Evolutionary conservation across 2,797 vertebrate genomes (phyloP).

Genomic region (Acipenser ruthenus): DNA sequence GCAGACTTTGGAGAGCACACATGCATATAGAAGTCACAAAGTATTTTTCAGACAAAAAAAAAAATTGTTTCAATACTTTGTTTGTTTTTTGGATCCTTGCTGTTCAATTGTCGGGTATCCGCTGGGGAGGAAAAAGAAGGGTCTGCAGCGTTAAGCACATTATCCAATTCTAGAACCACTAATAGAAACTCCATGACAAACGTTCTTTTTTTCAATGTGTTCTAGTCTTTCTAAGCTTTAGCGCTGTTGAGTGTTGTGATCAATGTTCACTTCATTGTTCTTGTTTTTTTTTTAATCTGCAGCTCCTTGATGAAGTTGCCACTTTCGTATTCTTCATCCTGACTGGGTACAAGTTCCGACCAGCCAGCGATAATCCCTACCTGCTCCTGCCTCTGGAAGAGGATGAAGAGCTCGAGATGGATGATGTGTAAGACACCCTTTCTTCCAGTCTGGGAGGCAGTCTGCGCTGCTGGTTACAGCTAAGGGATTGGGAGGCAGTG

Average conservation of each 20-base stretch:
- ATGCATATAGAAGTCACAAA: too few relatives aligned
- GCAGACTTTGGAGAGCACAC: too few relatives aligned
- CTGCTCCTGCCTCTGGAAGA: constrained; percentile 74
- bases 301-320: constrained; percentile 75
- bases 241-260: background rate
- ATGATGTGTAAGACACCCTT: constrained; percentile 65
- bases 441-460: background rate
- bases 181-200: too few relatives aligned
- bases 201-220: too few relatives aligned
- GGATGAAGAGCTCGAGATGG: constrained; percentile 71
- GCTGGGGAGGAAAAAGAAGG: too few relatives aligned
- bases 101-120: too few relatives aligned
- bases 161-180: too few relatives aligned
- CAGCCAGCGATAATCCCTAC: constrained; percentile 76
- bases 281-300: constrained; percentile 10
- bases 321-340: constrained; percentile 74
- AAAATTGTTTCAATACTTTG: too few relatives aligned
- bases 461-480: background rate
- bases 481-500: background rate
- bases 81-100: too few relatives aligned
- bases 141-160: too few relatives aligned
- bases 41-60: too few relatives aligned
- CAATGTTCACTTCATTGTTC: background rate
- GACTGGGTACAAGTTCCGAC: constrained; percentile 76
- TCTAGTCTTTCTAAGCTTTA: too few relatives aligned